A percentile compares a stretch with the other conserved stretches of the same genome.
These are phyloP conservation scores for Eretmochelys imbricata DNA, from an alignment of 2,113 vertebrate species.

Conservation along the genomic window DNA sequence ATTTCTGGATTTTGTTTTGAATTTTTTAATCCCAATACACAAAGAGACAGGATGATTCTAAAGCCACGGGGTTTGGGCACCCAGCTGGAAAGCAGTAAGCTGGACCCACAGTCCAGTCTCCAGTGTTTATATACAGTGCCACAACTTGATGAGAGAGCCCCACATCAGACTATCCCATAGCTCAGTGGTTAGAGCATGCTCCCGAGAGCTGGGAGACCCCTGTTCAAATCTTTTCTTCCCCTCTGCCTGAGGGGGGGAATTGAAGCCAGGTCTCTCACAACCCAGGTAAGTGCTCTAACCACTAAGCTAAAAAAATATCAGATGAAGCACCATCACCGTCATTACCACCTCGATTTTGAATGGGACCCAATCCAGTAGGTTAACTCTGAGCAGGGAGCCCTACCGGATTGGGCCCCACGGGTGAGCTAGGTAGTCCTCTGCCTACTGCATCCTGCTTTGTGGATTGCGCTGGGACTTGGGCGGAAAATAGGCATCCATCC, in stretches of 20 bases:
- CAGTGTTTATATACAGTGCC: not conserved
- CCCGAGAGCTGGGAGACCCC: not conserved
- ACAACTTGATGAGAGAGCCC: not conserved
- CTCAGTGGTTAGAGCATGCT: not conserved
- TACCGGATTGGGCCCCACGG: not conserved
- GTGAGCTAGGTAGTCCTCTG: not conserved
- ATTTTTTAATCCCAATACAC: not conserved
- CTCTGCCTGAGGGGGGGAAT: not conserved
- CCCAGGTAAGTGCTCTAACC: not conserved
- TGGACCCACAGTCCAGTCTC: not conserved
- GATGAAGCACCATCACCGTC: not conserved
- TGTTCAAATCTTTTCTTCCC: not conserved
- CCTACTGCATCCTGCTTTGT: not conserved
- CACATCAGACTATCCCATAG: not conserved
- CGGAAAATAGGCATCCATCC: too few relatives aligned
- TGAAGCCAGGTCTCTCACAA: not conserved
- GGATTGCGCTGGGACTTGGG: not conserved
- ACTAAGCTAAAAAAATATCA: not conserved
- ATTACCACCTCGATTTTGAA: not conserved
- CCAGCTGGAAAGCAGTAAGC: not conserved
- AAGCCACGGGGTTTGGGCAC: not conserved
- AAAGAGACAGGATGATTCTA: not conserved
- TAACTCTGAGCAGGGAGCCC: not conserved
- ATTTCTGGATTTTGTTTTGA: not conserved
- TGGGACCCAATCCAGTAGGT: not conserved